Evolutionary conservation across 2,797 vertebrate species (phyloP).

Genomic region (Pristis pectinata): DNA sequence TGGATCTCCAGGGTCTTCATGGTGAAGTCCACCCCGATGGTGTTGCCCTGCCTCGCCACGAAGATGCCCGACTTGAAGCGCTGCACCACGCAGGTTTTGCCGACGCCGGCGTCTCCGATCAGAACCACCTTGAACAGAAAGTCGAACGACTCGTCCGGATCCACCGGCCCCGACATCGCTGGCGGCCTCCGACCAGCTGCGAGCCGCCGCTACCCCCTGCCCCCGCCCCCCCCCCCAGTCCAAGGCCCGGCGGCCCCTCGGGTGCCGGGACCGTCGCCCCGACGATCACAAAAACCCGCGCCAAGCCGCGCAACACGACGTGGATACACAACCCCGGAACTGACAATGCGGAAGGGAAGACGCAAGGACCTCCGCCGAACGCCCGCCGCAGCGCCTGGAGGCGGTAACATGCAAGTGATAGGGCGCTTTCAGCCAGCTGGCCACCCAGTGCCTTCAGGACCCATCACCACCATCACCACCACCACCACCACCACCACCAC

Average conservation of each 20-base stretch:
- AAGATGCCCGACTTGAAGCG: slow-evolving; percentile 73
- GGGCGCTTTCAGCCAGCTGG: neutral
- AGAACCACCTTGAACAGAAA: slow-evolving; percentile 75
- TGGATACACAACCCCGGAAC: slow-evolving; percentile 50
- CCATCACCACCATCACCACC: neutral
- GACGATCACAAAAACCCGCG: neutral
- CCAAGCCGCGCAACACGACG: slow-evolving; percentile 43
- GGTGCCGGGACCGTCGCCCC: too few species aligned
- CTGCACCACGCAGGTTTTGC: slow-evolving; percentile 77
- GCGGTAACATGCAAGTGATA: neutral
- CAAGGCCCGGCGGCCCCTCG: too few species aligned
- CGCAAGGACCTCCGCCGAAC: neutral
- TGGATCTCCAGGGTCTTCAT: slow-evolving; percentile 76
- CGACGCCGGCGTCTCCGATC: slow-evolving; percentile 73
- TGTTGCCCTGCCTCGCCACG: slow-evolving; percentile 71
- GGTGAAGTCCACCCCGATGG: slow-evolving; percentile 77
- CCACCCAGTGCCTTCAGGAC: neutral
- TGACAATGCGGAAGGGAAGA: slow-evolving; percentile 48
- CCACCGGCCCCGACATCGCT: slow-evolving; percentile 43
- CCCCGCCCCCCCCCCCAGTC: too few species aligned
- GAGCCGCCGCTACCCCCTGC: slow-evolving; percentile 29
- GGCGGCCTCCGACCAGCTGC: neutral
- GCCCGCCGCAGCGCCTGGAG: slow-evolving; percentile 8
- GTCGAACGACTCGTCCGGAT: slow-evolving; percentile 67
- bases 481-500: too few species aligned